Base-by-base conservation (phyloP, 2,888 invertebrate genomes). In the Drosophila meridionalis region DNA sequence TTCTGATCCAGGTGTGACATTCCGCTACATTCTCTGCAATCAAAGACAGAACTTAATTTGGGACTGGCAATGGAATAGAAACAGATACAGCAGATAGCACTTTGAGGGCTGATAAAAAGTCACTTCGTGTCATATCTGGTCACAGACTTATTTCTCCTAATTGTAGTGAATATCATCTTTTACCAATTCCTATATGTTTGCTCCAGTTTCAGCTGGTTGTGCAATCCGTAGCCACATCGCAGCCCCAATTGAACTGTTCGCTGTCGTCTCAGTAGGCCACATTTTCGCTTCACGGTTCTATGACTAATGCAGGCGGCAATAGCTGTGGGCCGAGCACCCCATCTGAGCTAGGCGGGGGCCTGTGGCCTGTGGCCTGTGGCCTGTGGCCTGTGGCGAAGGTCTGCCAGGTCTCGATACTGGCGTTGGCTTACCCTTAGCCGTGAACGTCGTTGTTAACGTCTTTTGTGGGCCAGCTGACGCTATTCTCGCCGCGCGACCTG, bases 401-500 rank as follows among this genome's bases (percentile, higher is more conserved):
- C 64, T 70, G 48, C 64, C 58, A 55, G 64, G 68, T 66, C 65
- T 64, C 53, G 30, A 40, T 52, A 52, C 63, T 62, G 45, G 40
- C 62, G 48, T 52, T 62, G 50, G 26, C 66, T 74, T 63, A 66
- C 65, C 65, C 76, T 69, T 30, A 74, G 64, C 62, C 67, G 61
- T 70, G 60, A 61, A 66, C 60, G 63, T 59, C 50, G 64, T 59
- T 65, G 59, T 79, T 79, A 79, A 79, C 73, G 73, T 72, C 73
- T 71, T 76, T 83, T 72, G 56, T 78, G 70, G 69, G 69, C 66
- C 87, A 87, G 86, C 87, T 86, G 86, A 70, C 82, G 76, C 75
- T 74, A 57, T 82, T 87, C 87, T 78, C 79, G 75, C 79, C 80
- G 60, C 69, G 82, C 80, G 83, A 83, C 87, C 85, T 85, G 83